Conservation (phyloP, 2,888 invertebrate genomes). For the Euplexia lucipara region DNA sequence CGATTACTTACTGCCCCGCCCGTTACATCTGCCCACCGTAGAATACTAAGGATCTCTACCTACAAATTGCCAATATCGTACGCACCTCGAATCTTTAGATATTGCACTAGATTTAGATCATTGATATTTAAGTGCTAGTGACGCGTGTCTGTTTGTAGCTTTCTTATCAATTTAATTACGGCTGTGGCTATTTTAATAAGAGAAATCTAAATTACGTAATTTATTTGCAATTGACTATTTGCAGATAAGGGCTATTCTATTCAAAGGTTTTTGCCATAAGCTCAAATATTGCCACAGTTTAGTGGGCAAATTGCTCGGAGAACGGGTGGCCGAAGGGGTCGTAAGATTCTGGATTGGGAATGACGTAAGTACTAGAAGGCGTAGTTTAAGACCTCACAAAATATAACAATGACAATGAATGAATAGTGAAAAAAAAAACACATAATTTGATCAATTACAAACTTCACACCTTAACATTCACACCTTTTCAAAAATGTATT, state of each 20-base stretch:
- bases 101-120: conserved; percentile 52
- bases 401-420: no score
- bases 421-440: no score
- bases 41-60: conserved; percentile 65
- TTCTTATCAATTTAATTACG: conserved; percentile 41
- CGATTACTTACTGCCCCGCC: conserved; percentile 55
- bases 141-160: conserved; percentile 30
- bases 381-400: no score
- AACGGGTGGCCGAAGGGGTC: no score
- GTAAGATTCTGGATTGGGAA: no score
- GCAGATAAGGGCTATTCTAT: neutral
- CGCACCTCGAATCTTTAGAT: conserved; percentile 60
- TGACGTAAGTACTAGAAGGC: no score
- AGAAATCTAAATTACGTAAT: conserved; percentile 23
- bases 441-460: no score
- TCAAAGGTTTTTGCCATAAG: no score
- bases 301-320: no score
- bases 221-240: conserved; percentile 9
- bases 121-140: conserved; percentile 18
- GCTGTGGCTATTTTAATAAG: conserved; percentile 6
- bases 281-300: no score
- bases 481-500: neutral
- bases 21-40: conserved; percentile 56
- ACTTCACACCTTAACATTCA: neutral
- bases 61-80: conserved; percentile 61